phyloP scores from a whole-genome alignment of 2,888 invertebrate genomes.

The Perizoma affinitatum region DNA sequence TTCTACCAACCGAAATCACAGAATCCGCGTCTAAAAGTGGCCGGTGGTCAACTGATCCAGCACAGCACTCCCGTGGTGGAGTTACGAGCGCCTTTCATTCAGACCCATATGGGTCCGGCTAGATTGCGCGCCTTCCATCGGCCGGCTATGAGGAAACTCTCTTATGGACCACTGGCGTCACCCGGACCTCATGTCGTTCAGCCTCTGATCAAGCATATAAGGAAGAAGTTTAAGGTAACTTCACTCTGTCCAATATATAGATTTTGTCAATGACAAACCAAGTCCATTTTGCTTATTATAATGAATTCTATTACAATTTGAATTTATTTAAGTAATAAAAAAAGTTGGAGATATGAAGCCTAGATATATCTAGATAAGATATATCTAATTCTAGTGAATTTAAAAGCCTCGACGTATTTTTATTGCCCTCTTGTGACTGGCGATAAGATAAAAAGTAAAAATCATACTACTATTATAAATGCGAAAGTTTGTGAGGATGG shows the following conservation, averaged over 20 bases:
- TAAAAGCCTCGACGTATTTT: too few relatives aligned
- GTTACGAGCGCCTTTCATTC: conserved; percentile 96
- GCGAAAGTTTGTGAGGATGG: too few relatives aligned
- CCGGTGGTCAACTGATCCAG: conserved; percentile 96
- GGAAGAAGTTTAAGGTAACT: conserved; percentile 92
- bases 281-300: too few relatives aligned
- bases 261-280: too few relatives aligned
- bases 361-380: too few relatives aligned
- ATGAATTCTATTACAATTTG: too few relatives aligned
- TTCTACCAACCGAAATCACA: conserved; percentile 96
- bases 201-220: conserved; percentile 95
- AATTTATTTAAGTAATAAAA: too few relatives aligned
- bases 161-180: conserved; percentile 90
- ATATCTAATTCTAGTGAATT: too few relatives aligned
- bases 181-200: conserved; percentile 91
- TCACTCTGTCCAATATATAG: neutral
- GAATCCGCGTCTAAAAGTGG: conserved; percentile 91
- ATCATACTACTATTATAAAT: too few relatives aligned
- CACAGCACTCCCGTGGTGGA: conserved; percentile 99
- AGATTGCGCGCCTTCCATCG: conserved; percentile 95
- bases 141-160: conserved; percentile 93
- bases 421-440: too few relatives aligned
- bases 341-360: too few relatives aligned
- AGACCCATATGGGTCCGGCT: conserved; percentile 92
- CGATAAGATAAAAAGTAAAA: too few relatives aligned